phyloP scores from a whole-genome alignment of 2,113 vertebrate species.

The Catharus minimus region DNA sequence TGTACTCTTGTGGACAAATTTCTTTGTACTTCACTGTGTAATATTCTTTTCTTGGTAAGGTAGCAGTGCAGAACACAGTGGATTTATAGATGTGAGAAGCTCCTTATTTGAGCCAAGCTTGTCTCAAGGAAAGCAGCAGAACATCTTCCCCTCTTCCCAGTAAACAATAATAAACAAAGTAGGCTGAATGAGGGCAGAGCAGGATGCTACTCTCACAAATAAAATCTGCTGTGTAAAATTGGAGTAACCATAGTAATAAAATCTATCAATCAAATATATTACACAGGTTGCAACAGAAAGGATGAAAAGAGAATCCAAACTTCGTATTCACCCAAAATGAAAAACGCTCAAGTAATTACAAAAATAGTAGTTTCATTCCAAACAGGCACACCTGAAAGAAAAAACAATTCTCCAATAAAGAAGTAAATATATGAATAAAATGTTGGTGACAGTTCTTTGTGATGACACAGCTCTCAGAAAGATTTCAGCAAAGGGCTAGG shows the following conservation, averaged over 20 bases:
- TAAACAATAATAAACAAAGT: slow-evolving; percentile 7
- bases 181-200: background rate
- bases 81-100: background rate
- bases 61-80: background rate
- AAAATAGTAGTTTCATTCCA: background rate
- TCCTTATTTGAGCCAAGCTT: background rate
- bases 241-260: slow-evolving; percentile 27
- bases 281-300: background rate
- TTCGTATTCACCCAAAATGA: background rate
- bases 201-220: background rate
- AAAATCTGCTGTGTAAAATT: background rate
- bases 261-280: slow-evolving; percentile 47
- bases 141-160: background rate
- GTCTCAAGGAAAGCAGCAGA: background rate
- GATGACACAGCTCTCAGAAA: background rate
- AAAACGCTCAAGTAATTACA: background rate
- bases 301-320: slow-evolving; percentile 1
- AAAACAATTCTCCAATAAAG: background rate
- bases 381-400: background rate
- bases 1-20: background rate
- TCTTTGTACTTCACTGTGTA: background rate
- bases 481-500: background rate
- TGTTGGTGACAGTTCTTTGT: background rate
- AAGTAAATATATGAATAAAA: background rate
- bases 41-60: background rate